Conservation (phyloP, 1,140 invertebrate genomes). For the Heliconius congener region DNA sequence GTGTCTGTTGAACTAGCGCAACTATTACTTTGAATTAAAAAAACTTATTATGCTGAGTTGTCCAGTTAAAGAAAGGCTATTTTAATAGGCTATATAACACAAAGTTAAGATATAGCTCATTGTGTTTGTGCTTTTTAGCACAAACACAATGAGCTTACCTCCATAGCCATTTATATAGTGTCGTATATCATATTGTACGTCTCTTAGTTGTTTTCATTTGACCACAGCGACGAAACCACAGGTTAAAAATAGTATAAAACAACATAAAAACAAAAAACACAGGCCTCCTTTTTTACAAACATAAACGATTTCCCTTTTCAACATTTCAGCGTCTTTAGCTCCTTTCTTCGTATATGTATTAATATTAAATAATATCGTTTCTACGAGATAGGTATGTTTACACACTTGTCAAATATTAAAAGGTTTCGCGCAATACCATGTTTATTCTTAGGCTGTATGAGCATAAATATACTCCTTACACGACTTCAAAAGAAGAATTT, state of each 20-base stretch:
- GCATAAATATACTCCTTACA: background rate
- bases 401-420: constrained; percentile 44
- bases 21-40: too few relatives aligned
- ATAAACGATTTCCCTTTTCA: background rate
- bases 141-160: too few relatives aligned
- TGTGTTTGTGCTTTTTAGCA: too few relatives aligned
- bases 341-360: constrained; percentile 34
- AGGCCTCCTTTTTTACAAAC: background rate
- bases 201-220: too few relatives aligned
- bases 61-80: too few relatives aligned
- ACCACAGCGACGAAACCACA: too few relatives aligned
- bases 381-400: constrained; percentile 41
- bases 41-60: too few relatives aligned
- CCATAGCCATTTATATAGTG: background rate
- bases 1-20: too few relatives aligned
- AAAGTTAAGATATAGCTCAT: too few relatives aligned
- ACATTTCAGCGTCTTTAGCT: constrained; percentile 25
- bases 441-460: background rate
- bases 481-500: background rate
- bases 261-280: background rate
- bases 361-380: constrained; percentile 48
- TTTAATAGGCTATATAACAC: too few relatives aligned
- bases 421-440: constrained; percentile 13
- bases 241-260: background rate
- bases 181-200: background rate